phyloP scores from a whole-genome alignment of 2,888 invertebrate species.

The Drosophila sordidapex region DNA sequence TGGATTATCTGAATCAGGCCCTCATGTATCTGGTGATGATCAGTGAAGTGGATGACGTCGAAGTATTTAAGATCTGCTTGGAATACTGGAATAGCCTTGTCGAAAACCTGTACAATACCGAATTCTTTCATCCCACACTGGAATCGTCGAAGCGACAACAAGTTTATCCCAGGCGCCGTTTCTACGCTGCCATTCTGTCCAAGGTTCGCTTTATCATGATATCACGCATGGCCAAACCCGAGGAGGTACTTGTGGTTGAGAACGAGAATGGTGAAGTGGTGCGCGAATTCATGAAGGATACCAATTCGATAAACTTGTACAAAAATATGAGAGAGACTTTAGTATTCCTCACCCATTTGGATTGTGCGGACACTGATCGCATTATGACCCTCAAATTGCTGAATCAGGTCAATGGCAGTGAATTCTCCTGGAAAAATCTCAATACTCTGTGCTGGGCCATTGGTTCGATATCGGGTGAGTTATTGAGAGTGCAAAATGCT shows the following conservation, averaged over 20 bases:
- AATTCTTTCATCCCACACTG: slow-evolving; percentile 87
- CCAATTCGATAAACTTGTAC: slow-evolving; percentile 99
- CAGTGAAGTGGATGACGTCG: slow-evolving; percentile 99
- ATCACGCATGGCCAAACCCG: slow-evolving; percentile 99
- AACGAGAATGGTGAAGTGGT: slow-evolving; percentile 99
- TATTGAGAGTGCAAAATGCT: neutral
- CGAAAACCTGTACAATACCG: slow-evolving; percentile 95
- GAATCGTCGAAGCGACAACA: slow-evolving; percentile 82
- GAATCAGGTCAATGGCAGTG: slow-evolving; percentile 98
- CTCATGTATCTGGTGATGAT: slow-evolving; percentile 95
- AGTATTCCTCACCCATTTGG: slow-evolving; percentile 99
- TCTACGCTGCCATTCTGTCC: slow-evolving; percentile 92
- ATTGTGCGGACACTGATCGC: slow-evolving; percentile 98
- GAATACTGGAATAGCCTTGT: slow-evolving; percentile 99
- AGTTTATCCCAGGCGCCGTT: slow-evolving; percentile 87
- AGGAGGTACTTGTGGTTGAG: slow-evolving; percentile 99
- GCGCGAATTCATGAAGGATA: slow-evolving; percentile 99
- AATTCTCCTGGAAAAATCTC: slow-evolving; percentile 99
- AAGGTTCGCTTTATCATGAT: slow-evolving; percentile 99
- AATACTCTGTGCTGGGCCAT: slow-evolving; percentile 99
- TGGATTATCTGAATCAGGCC: slow-evolving; percentile 92
- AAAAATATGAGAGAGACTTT: slow-evolving; percentile 99
- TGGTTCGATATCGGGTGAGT: slow-evolving; percentile 96
- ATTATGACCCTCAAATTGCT: slow-evolving; percentile 99
- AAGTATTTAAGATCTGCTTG: slow-evolving; percentile 99